phyloP scores from a whole-genome alignment of 2,113 vertebrate species.

The Globicephala melas region DNA sequence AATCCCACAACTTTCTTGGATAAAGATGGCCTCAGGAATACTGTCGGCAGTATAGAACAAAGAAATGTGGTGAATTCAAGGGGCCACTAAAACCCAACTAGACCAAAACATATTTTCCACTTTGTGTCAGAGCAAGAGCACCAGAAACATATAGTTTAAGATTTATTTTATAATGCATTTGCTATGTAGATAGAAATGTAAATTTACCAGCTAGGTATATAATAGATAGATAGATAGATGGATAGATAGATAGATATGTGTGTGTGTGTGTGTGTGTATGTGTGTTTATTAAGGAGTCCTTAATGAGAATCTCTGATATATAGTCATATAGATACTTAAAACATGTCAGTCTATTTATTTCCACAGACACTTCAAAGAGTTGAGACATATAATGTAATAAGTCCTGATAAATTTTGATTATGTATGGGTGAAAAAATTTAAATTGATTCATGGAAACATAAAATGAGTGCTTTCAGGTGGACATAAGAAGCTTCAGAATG shows the following conservation, averaged over 20 bases:
- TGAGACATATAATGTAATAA: neutral
- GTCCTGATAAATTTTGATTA: neutral
- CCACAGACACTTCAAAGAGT: neutral
- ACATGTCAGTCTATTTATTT: neutral
- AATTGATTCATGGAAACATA: neutral
- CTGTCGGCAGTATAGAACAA: neutral
- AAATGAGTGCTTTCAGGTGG: neutral
- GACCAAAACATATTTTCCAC: neutral
- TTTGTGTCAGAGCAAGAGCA: neutral
- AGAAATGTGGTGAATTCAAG: neutral
- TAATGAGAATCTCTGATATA: neutral
- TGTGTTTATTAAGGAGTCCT: neutral
- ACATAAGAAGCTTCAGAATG: neutral
- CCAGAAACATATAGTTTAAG: neutral
- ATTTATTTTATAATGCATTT: neutral
- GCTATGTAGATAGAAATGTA: neutral
- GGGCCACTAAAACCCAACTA: fast-evolving
- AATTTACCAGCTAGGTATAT: neutral
- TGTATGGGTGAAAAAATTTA: neutral
- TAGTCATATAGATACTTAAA: neutral
- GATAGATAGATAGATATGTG: too few relatives aligned
- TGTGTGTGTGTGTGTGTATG: too few relatives aligned
- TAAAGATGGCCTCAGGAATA: neutral
- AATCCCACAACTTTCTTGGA: neutral
- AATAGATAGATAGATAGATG: neutral